These are phyloP conservation scores for Linyphia triangularis DNA, from an alignment of 2,888 invertebrate species.

Conservation along the genomic window DNA sequence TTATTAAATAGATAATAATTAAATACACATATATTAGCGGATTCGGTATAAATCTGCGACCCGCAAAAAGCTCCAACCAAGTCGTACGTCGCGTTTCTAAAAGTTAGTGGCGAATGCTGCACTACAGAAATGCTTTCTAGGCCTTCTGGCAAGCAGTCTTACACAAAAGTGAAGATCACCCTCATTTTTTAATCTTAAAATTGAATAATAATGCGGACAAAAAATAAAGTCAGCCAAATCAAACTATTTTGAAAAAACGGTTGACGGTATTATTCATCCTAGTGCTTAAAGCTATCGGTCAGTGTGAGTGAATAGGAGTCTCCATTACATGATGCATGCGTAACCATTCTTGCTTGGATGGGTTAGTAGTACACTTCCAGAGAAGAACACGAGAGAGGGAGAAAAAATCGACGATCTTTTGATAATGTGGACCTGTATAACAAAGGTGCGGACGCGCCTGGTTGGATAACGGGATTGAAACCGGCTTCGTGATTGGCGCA, in stretches of 20 bases:
- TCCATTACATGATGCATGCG: slow-evolving; percentile 24
- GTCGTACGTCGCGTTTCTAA: too few relatives aligned
- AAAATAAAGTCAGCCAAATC: background rate
- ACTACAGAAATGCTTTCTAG: background rate
- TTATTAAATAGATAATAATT: too few relatives aligned
- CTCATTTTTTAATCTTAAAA: background rate
- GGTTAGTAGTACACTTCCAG: slow-evolving; percentile 59
- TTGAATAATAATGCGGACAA: background rate
- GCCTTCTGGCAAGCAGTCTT: background rate
- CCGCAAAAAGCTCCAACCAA: too few relatives aligned
- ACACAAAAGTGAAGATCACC: too few relatives aligned
- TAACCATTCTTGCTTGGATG: slow-evolving; percentile 59
- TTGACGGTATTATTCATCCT: background rate
- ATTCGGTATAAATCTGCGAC: too few relatives aligned
- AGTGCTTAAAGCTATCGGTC: slow-evolving; percentile 42
- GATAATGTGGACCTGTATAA: slow-evolving; percentile 51
- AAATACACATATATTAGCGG: too few relatives aligned
- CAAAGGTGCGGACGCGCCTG: slow-evolving; percentile 56
- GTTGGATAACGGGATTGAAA: slow-evolving; percentile 27
- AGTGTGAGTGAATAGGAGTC: background rate
- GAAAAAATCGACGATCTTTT: background rate
- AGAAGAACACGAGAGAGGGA: slow-evolving; percentile 10
- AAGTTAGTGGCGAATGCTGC: too few relatives aligned
- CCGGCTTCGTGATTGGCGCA: slow-evolving; percentile 43
- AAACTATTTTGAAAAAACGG: background rate